These are phyloP conservation scores for Lepidothrix coronata DNA, from an alignment of 2,113 vertebrate species.

Conservation along the genomic window DNA sequence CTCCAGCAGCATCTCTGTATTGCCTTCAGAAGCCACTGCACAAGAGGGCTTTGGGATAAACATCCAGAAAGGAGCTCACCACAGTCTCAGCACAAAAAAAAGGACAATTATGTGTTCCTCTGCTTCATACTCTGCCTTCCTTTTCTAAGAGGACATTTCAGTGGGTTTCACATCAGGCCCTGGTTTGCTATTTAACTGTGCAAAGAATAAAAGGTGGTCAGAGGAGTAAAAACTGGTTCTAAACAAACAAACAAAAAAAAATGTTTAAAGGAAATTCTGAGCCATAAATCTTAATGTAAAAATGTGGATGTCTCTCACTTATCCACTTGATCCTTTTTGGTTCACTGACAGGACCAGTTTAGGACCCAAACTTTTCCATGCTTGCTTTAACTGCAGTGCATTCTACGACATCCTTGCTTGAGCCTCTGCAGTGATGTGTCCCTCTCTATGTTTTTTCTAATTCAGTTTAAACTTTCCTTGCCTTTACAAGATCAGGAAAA, in stretches of 20 bases:
- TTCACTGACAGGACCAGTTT: neutral
- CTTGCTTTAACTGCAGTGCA: neutral
- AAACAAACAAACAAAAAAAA: neutral
- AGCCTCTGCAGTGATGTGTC: neutral
- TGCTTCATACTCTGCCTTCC: neutral
- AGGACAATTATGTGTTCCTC: neutral
- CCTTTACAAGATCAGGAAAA: neutral
- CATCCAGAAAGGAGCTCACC: neutral
- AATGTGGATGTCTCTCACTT: neutral
- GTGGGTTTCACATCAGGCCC: neutral
- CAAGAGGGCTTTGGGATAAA: neutral
- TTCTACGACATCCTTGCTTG: rapidly evolving
- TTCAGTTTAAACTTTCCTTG: neutral
- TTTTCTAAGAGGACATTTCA: neutral
- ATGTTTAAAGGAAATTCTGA: neutral
- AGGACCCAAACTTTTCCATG: neutral
- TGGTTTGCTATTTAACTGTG: rapidly evolving
- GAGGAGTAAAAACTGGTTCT: neutral
- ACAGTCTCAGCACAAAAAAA: neutral
- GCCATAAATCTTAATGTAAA: neutral
- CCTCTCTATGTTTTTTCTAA: neutral
- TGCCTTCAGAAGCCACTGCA: neutral
- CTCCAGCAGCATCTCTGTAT: neutral
- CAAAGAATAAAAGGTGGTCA: neutral
- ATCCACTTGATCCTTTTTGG: neutral